A percentile compares a stretch with the other conserved stretches of the same genome.
phyloP scores from a whole-genome alignment of 1,140 invertebrate species.

The Ips nitidus region DNA sequence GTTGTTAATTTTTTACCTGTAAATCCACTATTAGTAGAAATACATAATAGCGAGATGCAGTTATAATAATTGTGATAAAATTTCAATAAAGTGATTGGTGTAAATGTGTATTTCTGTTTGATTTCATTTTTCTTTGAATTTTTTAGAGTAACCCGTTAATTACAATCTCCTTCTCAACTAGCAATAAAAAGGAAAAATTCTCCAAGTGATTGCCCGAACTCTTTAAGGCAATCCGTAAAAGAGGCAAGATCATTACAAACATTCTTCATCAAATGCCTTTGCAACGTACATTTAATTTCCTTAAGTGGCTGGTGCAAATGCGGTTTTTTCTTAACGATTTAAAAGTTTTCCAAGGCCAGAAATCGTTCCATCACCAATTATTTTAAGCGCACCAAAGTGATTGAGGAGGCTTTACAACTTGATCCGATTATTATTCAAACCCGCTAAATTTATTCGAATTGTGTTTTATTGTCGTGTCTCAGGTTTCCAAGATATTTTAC shows the following conservation, averaged over 20 bases:
- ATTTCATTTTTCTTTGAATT: slow-evolving; percentile 4
- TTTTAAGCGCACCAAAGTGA: too few species aligned
- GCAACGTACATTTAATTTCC: not conserved
- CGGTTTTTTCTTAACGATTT: too few species aligned
- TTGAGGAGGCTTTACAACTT: too few species aligned
- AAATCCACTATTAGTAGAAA: slow-evolving; percentile 27
- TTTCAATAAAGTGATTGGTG: slow-evolving; percentile 39
- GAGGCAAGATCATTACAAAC: not conserved
- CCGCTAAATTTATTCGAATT: too few species aligned
- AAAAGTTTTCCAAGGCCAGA: too few species aligned
- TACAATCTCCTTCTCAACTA: not conserved
- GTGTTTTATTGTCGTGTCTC: too few species aligned
- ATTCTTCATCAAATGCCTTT: slow-evolving; percentile 2
- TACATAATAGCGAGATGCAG: slow-evolving; percentile 27
- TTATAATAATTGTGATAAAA: slow-evolving; percentile 39
- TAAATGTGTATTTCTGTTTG: slow-evolving; percentile 20
- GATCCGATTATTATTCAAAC: too few species aligned
- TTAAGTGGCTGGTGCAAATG: too few species aligned
- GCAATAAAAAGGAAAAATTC: not conserved
- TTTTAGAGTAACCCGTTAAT: too few species aligned
- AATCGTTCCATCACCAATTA: too few species aligned
- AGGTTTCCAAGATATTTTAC: too few species aligned
- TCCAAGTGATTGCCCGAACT: not conserved
- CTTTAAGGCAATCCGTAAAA: not conserved
- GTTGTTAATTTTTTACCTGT: slow-evolving; percentile 18